These are phyloP conservation scores for Heterodera filipjevi DNA, from an alignment of 2,888 invertebrate genomes.

Conservation along the genomic window DNA sequence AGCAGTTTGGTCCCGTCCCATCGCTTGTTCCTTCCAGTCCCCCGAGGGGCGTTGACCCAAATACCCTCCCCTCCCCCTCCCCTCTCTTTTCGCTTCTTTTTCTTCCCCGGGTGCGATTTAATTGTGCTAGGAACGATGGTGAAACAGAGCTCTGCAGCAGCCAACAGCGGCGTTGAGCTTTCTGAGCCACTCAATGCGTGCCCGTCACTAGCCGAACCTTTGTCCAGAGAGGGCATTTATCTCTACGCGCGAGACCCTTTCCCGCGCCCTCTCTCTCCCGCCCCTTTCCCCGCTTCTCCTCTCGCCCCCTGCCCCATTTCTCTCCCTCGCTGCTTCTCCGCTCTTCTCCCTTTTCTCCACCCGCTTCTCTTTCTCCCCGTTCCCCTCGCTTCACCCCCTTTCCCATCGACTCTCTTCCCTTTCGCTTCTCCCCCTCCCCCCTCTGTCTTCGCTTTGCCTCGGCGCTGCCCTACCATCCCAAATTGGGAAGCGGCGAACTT, in stretches of 20 bases:
- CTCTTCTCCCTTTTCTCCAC: background rate
- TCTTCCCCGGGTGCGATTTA: slow-evolving; percentile 10
- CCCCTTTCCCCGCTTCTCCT: background rate
- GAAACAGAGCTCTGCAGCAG: background rate
- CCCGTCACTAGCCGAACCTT: slow-evolving; percentile 4
- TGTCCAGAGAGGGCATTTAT: slow-evolving; percentile 20
- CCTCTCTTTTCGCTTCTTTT: background rate
- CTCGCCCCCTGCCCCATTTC: background rate
- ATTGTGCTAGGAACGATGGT: slow-evolving; percentile 16
- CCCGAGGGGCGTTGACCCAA: slow-evolving; percentile 12
- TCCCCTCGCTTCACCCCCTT: background rate
- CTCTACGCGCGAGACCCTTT: background rate
- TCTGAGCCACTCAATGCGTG: background rate
- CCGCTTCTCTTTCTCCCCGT: background rate
- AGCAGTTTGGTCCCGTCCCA: background rate
- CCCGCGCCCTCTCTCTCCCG: slow-evolving; percentile 11
- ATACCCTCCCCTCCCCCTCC: background rate
- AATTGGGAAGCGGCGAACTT: slow-evolving; percentile 25
- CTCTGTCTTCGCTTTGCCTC: background rate
- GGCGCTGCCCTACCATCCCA: slow-evolving; percentile 15
- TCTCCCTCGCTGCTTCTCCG: background rate
- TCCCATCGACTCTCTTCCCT: background rate
- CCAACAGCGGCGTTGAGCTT: slow-evolving; percentile 11
- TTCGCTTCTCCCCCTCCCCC: background rate
- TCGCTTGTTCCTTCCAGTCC: background rate